A percentile compares a stretch with the other conserved stretches of the same genome.
Evolutionary conservation across 2,113 vertebrate genomes (phyloP).

Genomic region (Platichthys flesus): DNA sequence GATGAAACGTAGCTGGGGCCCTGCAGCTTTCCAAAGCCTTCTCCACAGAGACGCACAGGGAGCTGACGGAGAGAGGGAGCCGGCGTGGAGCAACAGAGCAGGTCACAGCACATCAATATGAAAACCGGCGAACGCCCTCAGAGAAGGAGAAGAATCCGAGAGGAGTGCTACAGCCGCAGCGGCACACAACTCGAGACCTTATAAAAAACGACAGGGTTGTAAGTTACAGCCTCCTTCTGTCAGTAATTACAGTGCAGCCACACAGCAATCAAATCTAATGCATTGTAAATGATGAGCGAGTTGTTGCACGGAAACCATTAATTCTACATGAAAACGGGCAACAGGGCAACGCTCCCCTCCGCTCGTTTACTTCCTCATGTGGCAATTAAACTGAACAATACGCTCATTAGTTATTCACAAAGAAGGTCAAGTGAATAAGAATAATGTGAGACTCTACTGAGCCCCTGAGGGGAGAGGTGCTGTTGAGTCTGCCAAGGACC

Average conservation of each 20-base stretch:
- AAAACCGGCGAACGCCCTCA: conserved; percentile 36
- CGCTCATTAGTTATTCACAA: conserved; percentile 43
- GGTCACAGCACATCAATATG: conserved; percentile 59
- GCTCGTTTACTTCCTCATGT: not conserved
- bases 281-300: conserved; percentile 36
- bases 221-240: conserved; percentile 44
- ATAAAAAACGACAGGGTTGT: conserved; percentile 38
- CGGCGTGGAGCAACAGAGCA: conserved; percentile 7
- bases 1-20: conserved; percentile 35
- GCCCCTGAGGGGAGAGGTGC: not conserved
- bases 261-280: conserved; percentile 33
- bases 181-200: conserved; percentile 5
- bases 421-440: conserved; percentile 20
- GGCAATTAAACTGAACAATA: conserved; percentile 30
- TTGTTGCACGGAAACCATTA: conserved; percentile 28
- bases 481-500: not conserved
- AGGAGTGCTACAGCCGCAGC: not conserved
- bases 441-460: conserved; percentile 8
- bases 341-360: conserved; percentile 8
- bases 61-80: conserved; percentile 4
- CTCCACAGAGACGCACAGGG: conserved; percentile 9
- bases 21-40: conserved; percentile 27
- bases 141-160: conserved; percentile 42
- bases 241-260: conserved; percentile 33
- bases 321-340: conserved; percentile 40